Conservation (phyloP, 2,888 invertebrate species). For the Drosophila prostipennis region DNA sequence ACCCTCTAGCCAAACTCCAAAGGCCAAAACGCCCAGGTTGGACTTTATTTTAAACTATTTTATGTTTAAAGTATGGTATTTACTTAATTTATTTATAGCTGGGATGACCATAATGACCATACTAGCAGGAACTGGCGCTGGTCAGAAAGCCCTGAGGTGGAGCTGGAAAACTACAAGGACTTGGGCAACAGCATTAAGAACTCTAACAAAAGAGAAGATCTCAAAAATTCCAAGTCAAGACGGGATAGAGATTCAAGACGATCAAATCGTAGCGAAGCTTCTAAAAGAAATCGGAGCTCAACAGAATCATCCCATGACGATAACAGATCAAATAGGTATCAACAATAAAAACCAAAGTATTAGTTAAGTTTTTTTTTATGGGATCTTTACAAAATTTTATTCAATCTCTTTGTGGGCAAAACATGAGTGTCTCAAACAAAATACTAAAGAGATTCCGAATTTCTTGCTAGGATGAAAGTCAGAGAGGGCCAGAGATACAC, state of each 20-base stretch:
- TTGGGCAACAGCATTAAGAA: background rate
- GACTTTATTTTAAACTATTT: background rate
- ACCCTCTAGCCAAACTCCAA: constrained; percentile 28
- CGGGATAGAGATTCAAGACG: background rate
- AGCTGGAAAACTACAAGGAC: constrained; percentile 15
- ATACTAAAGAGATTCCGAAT: constrained; percentile 65
- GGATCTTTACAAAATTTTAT: constrained; percentile 75
- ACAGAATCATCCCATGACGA: background rate
- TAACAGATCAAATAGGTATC: constrained; percentile 5
- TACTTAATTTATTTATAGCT: constrained; percentile 55
- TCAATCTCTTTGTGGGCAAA: constrained; percentile 70
- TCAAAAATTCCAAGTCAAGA: constrained; percentile 8
- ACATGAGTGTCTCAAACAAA: constrained; percentile 50
- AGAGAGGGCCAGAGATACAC: constrained; percentile 31
- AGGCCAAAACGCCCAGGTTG: constrained; percentile 46
- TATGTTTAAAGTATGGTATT: background rate
- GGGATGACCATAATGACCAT: constrained; percentile 65
- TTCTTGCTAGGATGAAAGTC: constrained; percentile 18
- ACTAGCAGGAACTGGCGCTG: constrained; percentile 88
- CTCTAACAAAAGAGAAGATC: background rate
- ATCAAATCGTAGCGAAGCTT: background rate
- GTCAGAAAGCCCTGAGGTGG: constrained; percentile 90
- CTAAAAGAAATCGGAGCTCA: constrained; percentile 4
- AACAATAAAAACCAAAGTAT: constrained; percentile 38
- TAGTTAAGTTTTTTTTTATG: constrained; percentile 49